Base-by-base conservation (phyloP, 2,113 vertebrate genomes). In the Corapipo altera region DNA sequence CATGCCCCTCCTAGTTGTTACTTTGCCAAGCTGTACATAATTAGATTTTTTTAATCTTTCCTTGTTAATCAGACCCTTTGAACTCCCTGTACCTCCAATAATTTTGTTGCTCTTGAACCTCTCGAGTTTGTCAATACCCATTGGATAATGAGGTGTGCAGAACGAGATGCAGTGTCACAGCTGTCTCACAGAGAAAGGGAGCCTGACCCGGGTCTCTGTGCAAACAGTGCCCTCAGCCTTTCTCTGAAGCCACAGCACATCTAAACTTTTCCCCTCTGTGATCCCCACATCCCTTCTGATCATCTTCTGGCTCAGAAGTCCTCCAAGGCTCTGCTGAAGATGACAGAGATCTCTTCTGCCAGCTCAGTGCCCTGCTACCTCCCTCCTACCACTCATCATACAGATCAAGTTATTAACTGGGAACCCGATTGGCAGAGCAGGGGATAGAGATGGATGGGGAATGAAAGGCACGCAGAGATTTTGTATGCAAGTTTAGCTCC, bases 11-110 rank as follows among this genome's bases (percentile, higher is more conserved):
- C 32, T 16, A 67, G 57, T 12, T 91, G 80, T 72, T 88, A 46
- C 79, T 85, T 61, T 65, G 83, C 92, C 95, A 93, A 81, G 95
- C 57, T 55, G 88, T 62, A 66, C 69, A 73, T 94, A 96, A 95
- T 94, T 81, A 89, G 79, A 85, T 65, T 69, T 69, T 89, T 85
- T 21, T 7, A 76, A 57, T 89, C 73, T 72, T 89, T 75, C 71
- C 80, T 81, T 37, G 11, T 82, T 96, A 93, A 94, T 86, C 85
- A 87, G 62, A 52, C 69, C 73, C 79, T 89, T 54, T 91, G 90
- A 94, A 80, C 90, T 77, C 39, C 21, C n/a, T 6, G 69, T 46
- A 51, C 37, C 76, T 89, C 65, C 41, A 75, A 8, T 11, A 35
- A 73, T 30, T 58, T 23, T 51, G 72, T 24, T 57, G 72, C 67